A percentile compares a stretch with the other conserved stretches of the same genome.
These are phyloP conservation scores for Barbus barbus DNA, from an alignment of 2,113 vertebrate genomes.

Conservation along the genomic window DNA sequence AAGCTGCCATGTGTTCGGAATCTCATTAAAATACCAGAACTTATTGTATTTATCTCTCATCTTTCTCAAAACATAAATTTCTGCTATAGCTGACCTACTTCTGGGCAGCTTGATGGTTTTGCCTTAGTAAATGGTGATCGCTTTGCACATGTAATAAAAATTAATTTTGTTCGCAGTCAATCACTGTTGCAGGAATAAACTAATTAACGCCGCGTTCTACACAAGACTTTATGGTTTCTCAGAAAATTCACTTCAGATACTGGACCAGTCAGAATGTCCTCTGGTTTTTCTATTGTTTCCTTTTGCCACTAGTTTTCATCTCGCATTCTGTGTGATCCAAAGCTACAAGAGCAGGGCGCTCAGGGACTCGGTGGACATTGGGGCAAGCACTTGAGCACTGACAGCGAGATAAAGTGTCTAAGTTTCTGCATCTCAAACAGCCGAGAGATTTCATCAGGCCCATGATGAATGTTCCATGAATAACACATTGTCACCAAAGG, in stretches of 20 bases:
- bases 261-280: too few relatives aligned
- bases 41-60: slow-evolving; percentile 6
- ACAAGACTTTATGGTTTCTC: too few relatives aligned
- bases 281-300: neutral
- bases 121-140: neutral
- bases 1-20: neutral
- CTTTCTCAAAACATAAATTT: slow-evolving; percentile 14
- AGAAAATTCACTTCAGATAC: neutral
- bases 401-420: neutral
- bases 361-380: slow-evolving; percentile 22
- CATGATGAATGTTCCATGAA: slow-evolving; percentile 43
- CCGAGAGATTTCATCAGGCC: slow-evolving; percentile 40
- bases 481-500: slow-evolving; percentile 43
- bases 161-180: neutral
- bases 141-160: slow-evolving; percentile 14
- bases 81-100: slow-evolving; percentile 44
- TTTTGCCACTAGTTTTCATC: slow-evolving; percentile 48
- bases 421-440: slow-evolving; percentile 38
- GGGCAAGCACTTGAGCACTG: slow-evolving; percentile 29
- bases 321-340: slow-evolving; percentile 57
- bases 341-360: slow-evolving; percentile 43
- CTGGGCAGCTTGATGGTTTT: slow-evolving; percentile 17
- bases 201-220: neutral
- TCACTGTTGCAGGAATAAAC: neutral
- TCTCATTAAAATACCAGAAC: slow-evolving; percentile 18